Conservation (phyloP, 2,113 vertebrate species). For the Mormyrus iriodes region DNA sequence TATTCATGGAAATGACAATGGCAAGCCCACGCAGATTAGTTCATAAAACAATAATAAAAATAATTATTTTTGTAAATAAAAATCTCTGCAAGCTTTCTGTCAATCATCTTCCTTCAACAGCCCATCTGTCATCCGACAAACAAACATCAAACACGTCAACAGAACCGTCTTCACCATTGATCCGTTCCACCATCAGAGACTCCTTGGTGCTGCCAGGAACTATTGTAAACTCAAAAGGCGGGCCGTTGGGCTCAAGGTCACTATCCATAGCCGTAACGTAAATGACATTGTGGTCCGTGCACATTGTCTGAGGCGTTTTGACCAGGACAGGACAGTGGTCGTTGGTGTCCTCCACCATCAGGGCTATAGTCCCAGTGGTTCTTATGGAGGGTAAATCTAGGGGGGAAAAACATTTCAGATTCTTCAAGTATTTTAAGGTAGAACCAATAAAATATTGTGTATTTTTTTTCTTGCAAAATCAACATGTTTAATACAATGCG, state of each 20-base stretch:
- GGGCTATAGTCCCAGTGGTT: conserved; percentile 59
- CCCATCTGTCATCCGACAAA: neutral
- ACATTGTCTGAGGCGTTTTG: conserved; percentile 55
- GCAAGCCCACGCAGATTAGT: neutral
- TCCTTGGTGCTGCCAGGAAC: conserved; percentile 46
- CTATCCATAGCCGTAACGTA: conserved; percentile 68
- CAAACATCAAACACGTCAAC: neutral
- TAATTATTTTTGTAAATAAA: neutral
- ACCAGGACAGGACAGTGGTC: conserved; percentile 76
- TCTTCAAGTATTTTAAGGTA: neutral
- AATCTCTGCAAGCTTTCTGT: neutral
- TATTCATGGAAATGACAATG: neutral
- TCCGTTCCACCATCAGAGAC: conserved; percentile 65
- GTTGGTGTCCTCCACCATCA: conserved; percentile 60
- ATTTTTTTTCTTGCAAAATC: neutral
- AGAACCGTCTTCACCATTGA: conserved; percentile 64
- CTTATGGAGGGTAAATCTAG: conserved; percentile 59
- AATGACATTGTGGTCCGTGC: conserved; percentile 53
- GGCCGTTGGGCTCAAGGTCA: conserved; percentile 67
- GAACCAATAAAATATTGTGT: neutral
- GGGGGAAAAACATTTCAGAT: neutral
- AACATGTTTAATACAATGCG: neutral
- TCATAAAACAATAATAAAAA: neutral
- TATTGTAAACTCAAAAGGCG: conserved; percentile 72
- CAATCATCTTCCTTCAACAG: neutral